Percentiles rank a stretch among this genome's conserved stretches.
These are phyloP conservation scores for Alosa sapidissima DNA, from an alignment of 2,797 vertebrate genomes.

Conservation along the genomic window DNA sequence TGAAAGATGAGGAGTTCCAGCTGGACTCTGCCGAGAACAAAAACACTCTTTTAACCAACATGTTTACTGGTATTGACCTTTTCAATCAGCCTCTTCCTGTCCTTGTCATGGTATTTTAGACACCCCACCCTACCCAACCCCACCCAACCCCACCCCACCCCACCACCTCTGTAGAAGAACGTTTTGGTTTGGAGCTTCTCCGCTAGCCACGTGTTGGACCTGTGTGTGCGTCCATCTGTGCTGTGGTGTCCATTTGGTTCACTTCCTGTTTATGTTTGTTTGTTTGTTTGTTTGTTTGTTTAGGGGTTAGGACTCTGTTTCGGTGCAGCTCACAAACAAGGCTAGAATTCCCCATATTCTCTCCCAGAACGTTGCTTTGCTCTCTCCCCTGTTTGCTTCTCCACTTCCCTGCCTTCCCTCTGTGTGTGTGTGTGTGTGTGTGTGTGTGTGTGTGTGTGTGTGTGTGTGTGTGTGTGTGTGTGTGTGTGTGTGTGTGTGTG, in stretches of 20 bases:
- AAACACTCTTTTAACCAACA: constrained; percentile 85
- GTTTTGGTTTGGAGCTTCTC: background rate
- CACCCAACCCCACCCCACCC: constrained; percentile 44
- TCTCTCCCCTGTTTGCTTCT: constrained; percentile 55
- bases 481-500: no score
- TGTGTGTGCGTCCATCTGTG: background rate
- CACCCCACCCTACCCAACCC: constrained; percentile 45
- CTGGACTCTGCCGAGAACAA: constrained; percentile 85
- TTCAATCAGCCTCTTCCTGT: constrained; percentile 45
- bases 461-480: constrained; percentile 3
- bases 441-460: background rate
- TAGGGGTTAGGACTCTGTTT: background rate
- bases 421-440: constrained; percentile 9
- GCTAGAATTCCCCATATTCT: background rate
- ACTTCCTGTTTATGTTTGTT: background rate
- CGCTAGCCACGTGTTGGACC: constrained; percentile 56
- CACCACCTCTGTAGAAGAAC: constrained; percentile 53
- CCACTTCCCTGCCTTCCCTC: constrained; percentile 54
- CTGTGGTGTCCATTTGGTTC: background rate
- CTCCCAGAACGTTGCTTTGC: background rate
- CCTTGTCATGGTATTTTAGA: constrained; percentile 64
- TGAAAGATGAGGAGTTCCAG: constrained; percentile 85
- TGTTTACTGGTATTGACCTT: constrained; percentile 82
- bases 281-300: constrained; percentile 34
- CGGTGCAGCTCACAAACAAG: background rate